Percentiles rank a stretch among this genome's conserved stretches.
Evolutionary conservation across 2,888 invertebrate genomes (phyloP).

Genomic region (Oscheius sp.): DNA sequence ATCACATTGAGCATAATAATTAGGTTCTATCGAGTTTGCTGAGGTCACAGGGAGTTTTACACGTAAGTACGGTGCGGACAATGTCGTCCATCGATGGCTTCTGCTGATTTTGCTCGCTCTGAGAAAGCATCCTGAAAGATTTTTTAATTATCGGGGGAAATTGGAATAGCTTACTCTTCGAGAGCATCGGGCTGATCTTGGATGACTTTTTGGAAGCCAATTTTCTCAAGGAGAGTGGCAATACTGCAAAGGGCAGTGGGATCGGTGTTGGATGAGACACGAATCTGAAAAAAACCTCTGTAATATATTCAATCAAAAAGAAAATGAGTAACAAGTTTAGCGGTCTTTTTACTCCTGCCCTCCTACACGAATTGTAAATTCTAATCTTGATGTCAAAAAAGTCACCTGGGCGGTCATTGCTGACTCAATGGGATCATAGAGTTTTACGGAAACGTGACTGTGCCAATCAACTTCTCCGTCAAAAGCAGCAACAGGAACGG

Average conservation of each 20-base stretch:
- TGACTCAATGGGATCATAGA: constrained; percentile 28
- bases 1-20: neutral
- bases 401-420: constrained; percentile 19
- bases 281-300: neutral
- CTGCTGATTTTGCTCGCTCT: neutral
- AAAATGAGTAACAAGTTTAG: too few relatives aligned
- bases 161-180: constrained; percentile 5
- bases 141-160: neutral
- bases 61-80: constrained; percentile 16
- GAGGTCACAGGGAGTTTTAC: constrained; percentile 10
- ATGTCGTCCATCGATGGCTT: constrained; percentile 29
- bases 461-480: constrained; percentile 30
- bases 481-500: constrained; percentile 21
- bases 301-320: too few relatives aligned
- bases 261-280: constrained; percentile 16
- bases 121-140: neutral
- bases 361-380: too few relatives aligned
- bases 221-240: neutral
- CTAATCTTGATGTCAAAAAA: neutral
- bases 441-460: constrained; percentile 14
- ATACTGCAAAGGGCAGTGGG: constrained; percentile 18
- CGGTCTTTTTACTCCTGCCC: too few relatives aligned
- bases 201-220: constrained; percentile 9
- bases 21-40: constrained; percentile 13
- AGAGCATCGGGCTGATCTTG: constrained; percentile 26